Base-by-base conservation (phyloP, 2,113 vertebrate genomes). In the Brachyhypopomus gauderio region DNA sequence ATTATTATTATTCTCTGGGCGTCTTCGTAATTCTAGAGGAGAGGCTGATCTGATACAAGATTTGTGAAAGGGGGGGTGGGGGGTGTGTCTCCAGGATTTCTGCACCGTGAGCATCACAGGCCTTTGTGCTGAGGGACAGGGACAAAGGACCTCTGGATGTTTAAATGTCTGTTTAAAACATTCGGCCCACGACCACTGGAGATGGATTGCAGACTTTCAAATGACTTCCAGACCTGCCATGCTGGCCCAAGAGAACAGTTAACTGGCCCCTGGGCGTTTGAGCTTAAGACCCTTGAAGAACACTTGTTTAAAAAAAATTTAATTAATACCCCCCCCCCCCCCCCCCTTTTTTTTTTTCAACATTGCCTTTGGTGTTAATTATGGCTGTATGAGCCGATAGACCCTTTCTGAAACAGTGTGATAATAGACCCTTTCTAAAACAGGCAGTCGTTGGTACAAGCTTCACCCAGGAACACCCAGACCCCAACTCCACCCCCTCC, bases 181-280 rank as follows among this genome's bases (percentile, higher is more conserved):
- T 7, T 25, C n/a, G 36, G 66, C 38, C n/a, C 38, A 1, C 34
- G 9, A 22, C 20, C 20, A n/a, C 66, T 70, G 66, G 2, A 41
- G 41, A 41, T 70, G 66, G 66, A 41, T 70, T 17, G n/a, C 66
- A 70, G 36, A 70, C 20, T 70, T 41, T 36, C 5, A 70, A 70
- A 70, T 41, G 66, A 41, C 66, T 38, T 41, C 7, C 23, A 70
- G n/a, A 52, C 45, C 45, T 14, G 12, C 45, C 45, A 14, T 52
- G 8, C 45, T 70, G 36, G 8, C 34, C 34, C 30, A n/a, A 38
- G 0, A 67, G 64, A 9, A 67, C 3, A 0, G 25, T 3, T 41
- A 70, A 70, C n/a, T 70, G 66, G 2, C 66, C 36, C 66, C 20
- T 52, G n/a, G 66, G 66, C 66, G n/a, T 70, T 70, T 41, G 20